Percentiles rank a stretch among this genome's conserved stretches.
phyloP scores from a whole-genome alignment of 2,113 vertebrate species.

The Cryptotis parvus region DNA sequence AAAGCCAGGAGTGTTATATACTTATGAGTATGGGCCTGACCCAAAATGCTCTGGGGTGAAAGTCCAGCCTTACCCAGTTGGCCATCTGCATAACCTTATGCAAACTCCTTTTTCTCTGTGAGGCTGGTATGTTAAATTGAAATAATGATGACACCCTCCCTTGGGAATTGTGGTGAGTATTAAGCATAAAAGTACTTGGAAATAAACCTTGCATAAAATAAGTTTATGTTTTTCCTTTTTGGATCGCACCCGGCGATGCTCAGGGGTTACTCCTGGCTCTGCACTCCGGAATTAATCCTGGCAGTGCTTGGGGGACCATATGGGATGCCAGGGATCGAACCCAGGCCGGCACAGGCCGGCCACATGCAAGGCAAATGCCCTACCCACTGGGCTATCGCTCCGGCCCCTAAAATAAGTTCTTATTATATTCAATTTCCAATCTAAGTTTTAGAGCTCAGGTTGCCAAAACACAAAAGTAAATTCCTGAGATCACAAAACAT shows the following conservation, averaged over 20 bases:
- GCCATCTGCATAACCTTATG: background rate
- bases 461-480: slow-evolving; percentile 17
- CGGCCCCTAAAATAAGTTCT: slow-evolving; percentile 13
- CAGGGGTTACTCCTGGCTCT: too few species aligned
- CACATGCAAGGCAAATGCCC: too few species aligned
- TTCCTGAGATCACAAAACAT: background rate
- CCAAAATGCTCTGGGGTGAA: background rate
- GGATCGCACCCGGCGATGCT: too few species aligned
- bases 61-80: background rate
- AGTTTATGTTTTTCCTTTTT: too few species aligned
- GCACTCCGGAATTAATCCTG: too few species aligned
- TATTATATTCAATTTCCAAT: background rate
- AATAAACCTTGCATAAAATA: background rate
- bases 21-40: background rate
- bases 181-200: background rate
- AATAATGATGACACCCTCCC: background rate
- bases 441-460: background rate
- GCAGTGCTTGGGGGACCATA: too few species aligned
- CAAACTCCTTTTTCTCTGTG: background rate
- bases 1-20: background rate
- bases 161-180: background rate
- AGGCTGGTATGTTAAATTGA: background rate
- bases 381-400: too few species aligned
- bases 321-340: too few species aligned
- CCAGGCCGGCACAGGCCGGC: too few species aligned